Evolutionary conservation across 2,888 invertebrate genomes (phyloP).

Genomic region (Machimus atricapillus): DNA sequence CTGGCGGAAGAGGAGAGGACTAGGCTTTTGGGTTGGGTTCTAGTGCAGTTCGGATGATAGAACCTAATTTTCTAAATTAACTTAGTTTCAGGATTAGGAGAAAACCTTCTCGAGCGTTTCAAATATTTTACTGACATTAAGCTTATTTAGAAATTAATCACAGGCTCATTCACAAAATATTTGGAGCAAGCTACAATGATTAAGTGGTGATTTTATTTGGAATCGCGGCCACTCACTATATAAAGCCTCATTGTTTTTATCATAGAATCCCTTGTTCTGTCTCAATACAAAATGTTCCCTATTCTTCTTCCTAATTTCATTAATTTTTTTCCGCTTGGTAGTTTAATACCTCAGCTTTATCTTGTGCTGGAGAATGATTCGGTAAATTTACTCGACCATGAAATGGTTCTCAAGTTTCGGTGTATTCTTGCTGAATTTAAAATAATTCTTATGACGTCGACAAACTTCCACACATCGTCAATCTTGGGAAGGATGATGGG

Average conservation of each 20-base stretch:
- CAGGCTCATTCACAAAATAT: too few relatives aligned
- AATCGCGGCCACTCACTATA: too few relatives aligned
- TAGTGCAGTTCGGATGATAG: not conserved
- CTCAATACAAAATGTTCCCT: not conserved
- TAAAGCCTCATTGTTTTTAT: not conserved
- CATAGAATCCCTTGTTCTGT: not conserved
- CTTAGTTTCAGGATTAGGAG: not conserved
- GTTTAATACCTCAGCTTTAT: not conserved
- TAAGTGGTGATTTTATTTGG: too few relatives aligned
- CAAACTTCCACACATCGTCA: conserved; percentile 11
- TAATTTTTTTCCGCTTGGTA: not conserved
- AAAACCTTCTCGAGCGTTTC: not conserved
- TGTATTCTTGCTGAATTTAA: not conserved
- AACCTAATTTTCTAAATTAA: not conserved
- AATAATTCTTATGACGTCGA: not conserved
- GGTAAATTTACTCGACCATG: not conserved
- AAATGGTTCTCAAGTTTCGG: not conserved
- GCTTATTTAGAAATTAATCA: not conserved
- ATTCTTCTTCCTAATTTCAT: not conserved
- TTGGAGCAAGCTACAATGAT: too few relatives aligned
- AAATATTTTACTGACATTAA: not conserved
- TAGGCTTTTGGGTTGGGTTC: not conserved
- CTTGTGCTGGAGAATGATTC: not conserved
- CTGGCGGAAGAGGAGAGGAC: not conserved
- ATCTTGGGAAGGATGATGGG: not conserved